Conservation (phyloP, 2,888 invertebrate genomes). For the Allolobophora icterica region DNA sequence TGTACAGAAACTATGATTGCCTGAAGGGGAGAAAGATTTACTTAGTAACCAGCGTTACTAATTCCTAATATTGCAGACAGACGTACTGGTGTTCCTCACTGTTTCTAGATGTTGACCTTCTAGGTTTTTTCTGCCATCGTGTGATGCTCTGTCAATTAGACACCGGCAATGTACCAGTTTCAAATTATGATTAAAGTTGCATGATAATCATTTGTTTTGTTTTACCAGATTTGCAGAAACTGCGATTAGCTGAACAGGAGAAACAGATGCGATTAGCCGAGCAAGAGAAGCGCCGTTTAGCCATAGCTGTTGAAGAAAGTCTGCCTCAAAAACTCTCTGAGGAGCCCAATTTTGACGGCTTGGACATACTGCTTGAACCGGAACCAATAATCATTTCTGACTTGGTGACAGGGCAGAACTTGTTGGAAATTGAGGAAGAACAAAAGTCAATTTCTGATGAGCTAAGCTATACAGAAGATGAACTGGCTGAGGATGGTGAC, state of each 20-base stretch:
- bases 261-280: neutral
- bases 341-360: neutral
- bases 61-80: no score
- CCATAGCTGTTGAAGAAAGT: neutral
- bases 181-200: no score
- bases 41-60: no score
- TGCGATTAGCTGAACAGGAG: neutral
- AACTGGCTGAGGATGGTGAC: neutral
- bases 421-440: conserved; percentile 11
- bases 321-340: neutral
- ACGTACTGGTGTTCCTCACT: no score
- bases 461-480: neutral
- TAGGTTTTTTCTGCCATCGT: no score
- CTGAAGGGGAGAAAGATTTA: neutral
- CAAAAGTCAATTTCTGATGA: neutral
- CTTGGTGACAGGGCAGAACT: neutral
- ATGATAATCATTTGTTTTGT: neutral
- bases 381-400: neutral
- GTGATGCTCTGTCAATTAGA: no score
- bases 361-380: neutral
- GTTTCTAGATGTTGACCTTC: no score
- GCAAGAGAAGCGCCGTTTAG: neutral
- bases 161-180: no score
- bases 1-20: neutral
- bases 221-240: neutral